Conservation (phyloP, 2,113 vertebrate genomes). For the Anas platyrhynchos region DNA sequence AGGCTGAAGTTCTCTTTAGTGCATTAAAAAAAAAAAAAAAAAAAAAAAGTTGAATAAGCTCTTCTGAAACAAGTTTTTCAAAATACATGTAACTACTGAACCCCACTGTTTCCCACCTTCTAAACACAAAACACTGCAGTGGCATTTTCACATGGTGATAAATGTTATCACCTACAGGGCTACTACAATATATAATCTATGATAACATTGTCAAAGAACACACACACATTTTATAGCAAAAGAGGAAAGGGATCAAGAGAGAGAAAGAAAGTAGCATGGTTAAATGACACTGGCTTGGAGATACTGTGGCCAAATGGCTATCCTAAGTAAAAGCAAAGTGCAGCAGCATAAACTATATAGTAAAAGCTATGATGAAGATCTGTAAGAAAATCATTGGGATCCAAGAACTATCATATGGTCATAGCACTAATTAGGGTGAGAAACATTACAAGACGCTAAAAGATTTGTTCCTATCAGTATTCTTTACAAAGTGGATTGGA, state of each 20-base stretch:
- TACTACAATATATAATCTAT: conserved; percentile 29
- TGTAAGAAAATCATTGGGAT: not conserved
- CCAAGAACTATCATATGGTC: not conserved
- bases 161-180: not conserved
- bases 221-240: not conserved
- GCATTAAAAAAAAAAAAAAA: not conserved
- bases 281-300: not conserved
- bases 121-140: not conserved
- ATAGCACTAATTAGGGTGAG: not conserved
- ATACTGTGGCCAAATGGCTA: not conserved
- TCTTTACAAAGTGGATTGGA: not conserved
- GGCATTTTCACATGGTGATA: not conserved
- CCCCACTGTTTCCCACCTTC: conserved; percentile 27
- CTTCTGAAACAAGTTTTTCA: conserved; percentile 21
- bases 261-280: not conserved
- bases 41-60: not conserved
- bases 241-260: not conserved
- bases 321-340: not conserved
- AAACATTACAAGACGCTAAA: not conserved
- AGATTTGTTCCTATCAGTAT: not conserved
- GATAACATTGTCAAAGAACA: not conserved
- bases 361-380: not conserved
- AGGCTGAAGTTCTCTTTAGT: not conserved
- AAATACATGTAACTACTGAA: conserved; percentile 1
- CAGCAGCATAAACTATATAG: not conserved